These are phyloP conservation scores for Laticauda laticaudata DNA, from an alignment of 2,113 vertebrate genomes.

Conservation along the genomic window DNA sequence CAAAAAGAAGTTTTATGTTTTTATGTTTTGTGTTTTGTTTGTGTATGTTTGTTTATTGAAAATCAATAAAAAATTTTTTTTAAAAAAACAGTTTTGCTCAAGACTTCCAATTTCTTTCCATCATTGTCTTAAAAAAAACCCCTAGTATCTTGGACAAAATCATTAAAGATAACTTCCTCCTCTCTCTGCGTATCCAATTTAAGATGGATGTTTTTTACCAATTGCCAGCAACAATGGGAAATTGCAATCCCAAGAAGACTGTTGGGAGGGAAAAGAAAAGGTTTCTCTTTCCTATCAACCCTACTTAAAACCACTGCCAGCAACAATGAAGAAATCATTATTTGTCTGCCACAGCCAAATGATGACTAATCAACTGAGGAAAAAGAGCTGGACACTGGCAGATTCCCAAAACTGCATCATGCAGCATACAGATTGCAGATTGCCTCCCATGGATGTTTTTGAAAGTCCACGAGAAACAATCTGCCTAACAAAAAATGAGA, in stretches of 20 bases:
- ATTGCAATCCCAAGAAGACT: neutral
- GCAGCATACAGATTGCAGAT: neutral
- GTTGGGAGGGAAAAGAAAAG: neutral
- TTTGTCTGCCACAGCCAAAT: neutral
- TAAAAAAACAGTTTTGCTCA: neutral
- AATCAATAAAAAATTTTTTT: too few species aligned
- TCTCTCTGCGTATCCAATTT: neutral
- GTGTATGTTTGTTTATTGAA: too few species aligned
- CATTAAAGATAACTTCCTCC: neutral
- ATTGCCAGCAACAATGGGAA: neutral
- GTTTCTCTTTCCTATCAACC: neutral
- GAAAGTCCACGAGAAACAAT: neutral
- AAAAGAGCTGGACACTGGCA: neutral
- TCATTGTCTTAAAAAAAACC: neutral
- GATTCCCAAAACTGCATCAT: neutral
- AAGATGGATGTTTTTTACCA: neutral
- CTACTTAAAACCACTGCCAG: neutral
- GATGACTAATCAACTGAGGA: neutral
- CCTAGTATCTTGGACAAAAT: neutral
- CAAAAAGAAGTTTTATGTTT: too few species aligned
- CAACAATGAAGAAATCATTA: neutral
- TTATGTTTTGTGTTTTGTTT: too few species aligned
- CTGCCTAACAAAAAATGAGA: neutral
- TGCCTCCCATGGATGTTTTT: neutral
- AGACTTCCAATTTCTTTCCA: neutral